Evolutionary conservation across 92 coral and sea anemone genomes (phyloP), one percentile per base, ranked within the genome.

Genomic region (Pocillopora meandrina): DNA sequence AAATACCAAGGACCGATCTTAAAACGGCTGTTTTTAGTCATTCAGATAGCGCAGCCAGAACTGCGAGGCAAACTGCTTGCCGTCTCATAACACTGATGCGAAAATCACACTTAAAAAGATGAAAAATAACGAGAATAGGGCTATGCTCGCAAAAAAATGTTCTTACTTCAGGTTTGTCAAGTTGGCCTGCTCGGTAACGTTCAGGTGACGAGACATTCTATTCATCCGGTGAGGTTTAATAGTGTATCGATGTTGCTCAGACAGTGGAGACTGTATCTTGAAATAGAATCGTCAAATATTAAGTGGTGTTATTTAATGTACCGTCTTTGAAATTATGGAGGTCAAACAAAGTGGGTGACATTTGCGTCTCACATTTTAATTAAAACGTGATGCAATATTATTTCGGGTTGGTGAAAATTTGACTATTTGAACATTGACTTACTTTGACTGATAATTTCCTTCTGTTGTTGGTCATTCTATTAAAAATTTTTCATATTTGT

Each of bases 381-480:
- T 16, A 11, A 70, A 34, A 70, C 21, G 18, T 1, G 9, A 34
- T 10, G 20, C 74, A 35, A 70, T 15, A 36, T 16, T 3, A 76
- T 19, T 49, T 47, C 31, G 6, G 56, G 42, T 12, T 74, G 34
- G 33, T 18, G 61, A 76, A 23, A 16, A 17, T 76, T 58, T 16
- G 68, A 76, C 42, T 76, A 68, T 61, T 61, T 76, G 33, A 59
- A 76, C 23, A 60, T 23, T 58, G 61, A 49, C 23, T 47, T 59
- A 34, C 61, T 66, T 61, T 15, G 18, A 68, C 14, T 19, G 35
- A 42, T 47, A 19, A 14, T 68, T 68, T 26, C 11, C 19, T 1
- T 13, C 72, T 14, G 47, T 13, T 68, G 1, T 68, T 68, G 52
- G 52, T 42, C 12, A 68, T 12, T 31, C 17, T 14, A 68, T 23